Percentiles rank a stretch among this genome's conserved stretches.
Conservation (phyloP, 1,140 invertebrate species). For the Dreissena rostriformis region DNA sequence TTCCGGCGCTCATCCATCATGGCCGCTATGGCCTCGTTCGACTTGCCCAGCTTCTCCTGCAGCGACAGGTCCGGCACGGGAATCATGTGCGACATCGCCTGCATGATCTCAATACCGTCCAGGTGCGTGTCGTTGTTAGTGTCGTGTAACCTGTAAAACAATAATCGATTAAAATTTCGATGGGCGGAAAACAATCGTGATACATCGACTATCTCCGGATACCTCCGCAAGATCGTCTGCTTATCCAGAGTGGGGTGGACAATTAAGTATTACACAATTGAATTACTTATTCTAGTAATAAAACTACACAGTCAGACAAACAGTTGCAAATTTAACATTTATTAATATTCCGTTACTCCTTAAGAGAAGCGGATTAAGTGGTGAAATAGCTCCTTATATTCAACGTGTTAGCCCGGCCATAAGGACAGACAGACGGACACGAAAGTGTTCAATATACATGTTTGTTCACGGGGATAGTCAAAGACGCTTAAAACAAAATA, state of each 20-base stretch:
- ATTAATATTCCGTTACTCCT: too few species aligned
- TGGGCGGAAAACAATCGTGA: neutral
- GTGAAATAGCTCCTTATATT: too few species aligned
- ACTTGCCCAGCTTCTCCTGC: slow-evolving; percentile 70
- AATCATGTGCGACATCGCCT: slow-evolving; percentile 74
- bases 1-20: slow-evolving; percentile 64
- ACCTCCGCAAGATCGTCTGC: neutral
- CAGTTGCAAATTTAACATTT: too few species aligned
- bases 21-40: slow-evolving; percentile 63
- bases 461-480: neutral
- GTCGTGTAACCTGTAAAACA: slow-evolving; percentile 70
- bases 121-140: slow-evolving; percentile 75
- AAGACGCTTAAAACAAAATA: too few species aligned
- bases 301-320: too few species aligned
- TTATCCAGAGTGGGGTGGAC: neutral
- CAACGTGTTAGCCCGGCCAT: neutral
- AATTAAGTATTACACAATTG: too few species aligned
- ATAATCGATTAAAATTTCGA: too few species aligned
- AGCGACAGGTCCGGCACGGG: slow-evolving; percentile 64
- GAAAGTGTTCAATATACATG: neutral
- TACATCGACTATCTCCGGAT: neutral
- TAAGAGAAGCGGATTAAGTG: too few species aligned
- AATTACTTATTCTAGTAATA: too few species aligned
- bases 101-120: slow-evolving; percentile 75
- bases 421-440: neutral